Base-by-base conservation (phyloP, 2,888 invertebrate genomes). In the Drosophila anceps region DNA sequence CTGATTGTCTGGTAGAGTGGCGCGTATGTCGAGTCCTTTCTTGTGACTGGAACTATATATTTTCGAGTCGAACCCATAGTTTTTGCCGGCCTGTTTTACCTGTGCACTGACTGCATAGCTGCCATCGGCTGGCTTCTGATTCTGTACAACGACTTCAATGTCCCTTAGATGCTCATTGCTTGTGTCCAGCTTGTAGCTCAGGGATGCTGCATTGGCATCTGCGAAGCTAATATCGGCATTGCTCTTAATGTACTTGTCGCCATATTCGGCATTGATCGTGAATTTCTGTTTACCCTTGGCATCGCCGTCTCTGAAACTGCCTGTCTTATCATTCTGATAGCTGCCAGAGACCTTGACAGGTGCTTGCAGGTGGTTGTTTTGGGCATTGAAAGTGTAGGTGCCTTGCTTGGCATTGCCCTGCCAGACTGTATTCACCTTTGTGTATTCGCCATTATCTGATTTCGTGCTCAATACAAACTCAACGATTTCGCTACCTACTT, bases 31-130 rank as follows among this genome's bases (percentile, higher is more conserved):
- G 2, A 95, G 88, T 29, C 94, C 93, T 3, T 94, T 95, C 58
- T 94, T 93, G 18, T 93, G 93, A 0, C 39, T 94, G 2, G 94
- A 94, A 10, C 94, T 90, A 20, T 94, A 94, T 4, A 95, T 79
- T 60, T 94, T 93, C 9, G 94, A 93, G 27, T 94, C 94, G 0
- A 94, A 69, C 1, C 93, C 93, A 92, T 96, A 95, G 8, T 94
- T 94, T 43, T 94, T 94, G 0, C 94, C 95, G 68, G 96, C 95
- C 0, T 94, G 93, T 5, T 93, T 94, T 0, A 95, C 82, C 8
- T 93, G 84, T 1, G 94, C 75, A 10, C 90, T 90, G 0, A 93
- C 82, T 15, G 85, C 91, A 81, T 93, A 93, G 0, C 93, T 93
- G 61, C 94, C 94, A 1, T 74, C 65, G 0, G 93, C 92, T 0